Percentiles rank a stretch among this genome's conserved stretches.
Conservation (phyloP, 23 tunicate species). For the Pegea sp. region DNA sequence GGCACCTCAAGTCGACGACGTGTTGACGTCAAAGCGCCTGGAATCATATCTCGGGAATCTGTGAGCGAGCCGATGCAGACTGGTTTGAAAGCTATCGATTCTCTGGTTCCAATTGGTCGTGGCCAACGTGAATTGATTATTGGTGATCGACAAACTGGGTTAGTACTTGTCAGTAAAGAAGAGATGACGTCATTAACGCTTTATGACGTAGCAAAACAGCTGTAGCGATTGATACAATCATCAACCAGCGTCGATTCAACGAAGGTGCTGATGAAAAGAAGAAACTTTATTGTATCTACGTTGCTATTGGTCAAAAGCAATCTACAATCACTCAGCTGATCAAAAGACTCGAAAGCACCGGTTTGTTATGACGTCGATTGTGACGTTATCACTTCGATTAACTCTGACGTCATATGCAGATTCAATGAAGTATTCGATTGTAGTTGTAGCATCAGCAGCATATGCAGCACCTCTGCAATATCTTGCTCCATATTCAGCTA, state of each 20-base stretch:
- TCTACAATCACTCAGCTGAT: conserved; percentile 96
- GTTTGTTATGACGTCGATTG: too few species aligned
- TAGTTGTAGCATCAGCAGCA: conserved; percentile 98
- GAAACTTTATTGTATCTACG: conserved; percentile 98
- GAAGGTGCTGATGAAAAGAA: conserved; percentile 90
- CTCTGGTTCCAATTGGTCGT: conserved; percentile 97
- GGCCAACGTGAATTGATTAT: conserved; percentile 99
- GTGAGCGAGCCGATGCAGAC: conserved; percentile 99
- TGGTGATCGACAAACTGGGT: conserved; percentile 99
- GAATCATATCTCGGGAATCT: conserved; percentile 94
- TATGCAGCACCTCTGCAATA: conserved; percentile 99
- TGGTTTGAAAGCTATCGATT: conserved; percentile 98
- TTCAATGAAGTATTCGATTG: conserved; percentile 91
- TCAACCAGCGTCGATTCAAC: conserved; percentile 96
- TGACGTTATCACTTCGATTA: too few species aligned
- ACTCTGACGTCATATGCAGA: too few species aligned
- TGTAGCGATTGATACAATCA: conserved; percentile 95
- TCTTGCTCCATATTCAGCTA: conserved; percentile 98
- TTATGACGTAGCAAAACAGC: conserved; percentile 97
- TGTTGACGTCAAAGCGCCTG: conserved; percentile 98
- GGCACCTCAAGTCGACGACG: conserved; percentile 49
- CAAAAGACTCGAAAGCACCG: conserved; percentile 79
- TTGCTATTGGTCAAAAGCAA: conserved; percentile 98
- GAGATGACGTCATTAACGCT: background rate
- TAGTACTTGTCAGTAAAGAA: conserved; percentile 1